Conservation (phyloP, 2,113 vertebrate species). For the Castor canadensis region DNA sequence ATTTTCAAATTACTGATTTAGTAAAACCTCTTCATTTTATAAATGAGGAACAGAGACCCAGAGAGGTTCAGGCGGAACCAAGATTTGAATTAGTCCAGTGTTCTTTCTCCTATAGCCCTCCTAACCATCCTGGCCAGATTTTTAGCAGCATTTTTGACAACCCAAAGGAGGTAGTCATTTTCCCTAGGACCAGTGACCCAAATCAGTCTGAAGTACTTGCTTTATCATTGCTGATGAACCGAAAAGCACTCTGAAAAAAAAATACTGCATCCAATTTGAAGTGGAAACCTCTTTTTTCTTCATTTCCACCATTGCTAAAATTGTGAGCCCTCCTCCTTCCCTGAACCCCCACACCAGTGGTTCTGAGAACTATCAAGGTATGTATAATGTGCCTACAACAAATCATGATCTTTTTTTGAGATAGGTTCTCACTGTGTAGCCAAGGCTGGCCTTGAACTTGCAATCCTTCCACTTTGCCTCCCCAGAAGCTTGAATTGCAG, state of each 20-base stretch:
- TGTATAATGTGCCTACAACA: neutral
- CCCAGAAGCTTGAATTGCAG: neutral
- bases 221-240: neutral
- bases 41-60: neutral
- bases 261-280: neutral
- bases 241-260: neutral
- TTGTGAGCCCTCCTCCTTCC: neutral
- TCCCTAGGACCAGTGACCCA: neutral
- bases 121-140: neutral
- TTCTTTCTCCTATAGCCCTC: neutral
- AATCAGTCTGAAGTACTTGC: constrained; percentile 39
- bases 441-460: neutral
- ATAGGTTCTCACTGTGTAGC: neutral
- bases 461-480: neutral
- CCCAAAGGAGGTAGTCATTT: constrained; percentile 38
- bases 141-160: neutral
- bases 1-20: neutral
- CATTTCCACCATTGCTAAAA: neutral
- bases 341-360: neutral
- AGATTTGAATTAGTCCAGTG: neutral
- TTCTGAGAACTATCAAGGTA: neutral
- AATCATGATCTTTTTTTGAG: neutral
- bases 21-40: neutral
- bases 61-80: neutral
- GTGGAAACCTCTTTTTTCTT: neutral